Evolutionary conservation across 2,113 vertebrate species (phyloP).

Genomic region (Oostethus manadensis): DNA sequence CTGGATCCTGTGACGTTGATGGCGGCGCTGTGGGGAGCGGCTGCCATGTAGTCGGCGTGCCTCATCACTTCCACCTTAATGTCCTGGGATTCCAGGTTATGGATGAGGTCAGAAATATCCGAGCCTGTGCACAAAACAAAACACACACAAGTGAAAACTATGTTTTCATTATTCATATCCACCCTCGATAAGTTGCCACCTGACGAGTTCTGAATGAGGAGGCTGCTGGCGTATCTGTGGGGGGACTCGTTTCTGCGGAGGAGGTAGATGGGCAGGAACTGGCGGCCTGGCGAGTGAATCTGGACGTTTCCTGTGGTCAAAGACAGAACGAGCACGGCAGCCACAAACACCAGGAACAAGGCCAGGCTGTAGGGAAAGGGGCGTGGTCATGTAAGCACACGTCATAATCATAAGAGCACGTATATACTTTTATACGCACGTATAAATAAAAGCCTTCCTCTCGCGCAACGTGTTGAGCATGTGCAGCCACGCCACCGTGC

Average conservation of each 20-base stretch:
- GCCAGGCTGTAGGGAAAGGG: conserved; percentile 73
- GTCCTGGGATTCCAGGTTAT: conserved; percentile 77
- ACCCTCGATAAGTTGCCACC: conserved; percentile 58
- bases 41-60: conserved; percentile 77
- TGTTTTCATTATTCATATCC: no score
- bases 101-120: conserved; percentile 76
- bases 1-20: conserved; percentile 77
- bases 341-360: conserved; percentile 83
- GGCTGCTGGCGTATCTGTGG: conserved; percentile 79
- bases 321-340: conserved; percentile 81
- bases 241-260: conserved; percentile 73
- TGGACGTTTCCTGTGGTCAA: conserved; percentile 84
- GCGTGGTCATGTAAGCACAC: neutral
- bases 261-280: conserved; percentile 84
- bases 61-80: conserved; percentile 81
- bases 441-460: conserved; percentile 78
- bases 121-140: conserved; percentile 63
- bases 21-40: conserved; percentile 86
- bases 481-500: conserved; percentile 82
- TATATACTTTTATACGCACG: conserved; percentile 45
- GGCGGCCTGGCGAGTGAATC: conserved; percentile 77
- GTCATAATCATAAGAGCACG: neutral
- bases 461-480: conserved; percentile 84
- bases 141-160: neutral
- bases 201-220: conserved; percentile 88